Evolutionary conservation across 1,140 invertebrate genomes (phyloP).

Genomic region (Drosophila gunungcola): DNA sequence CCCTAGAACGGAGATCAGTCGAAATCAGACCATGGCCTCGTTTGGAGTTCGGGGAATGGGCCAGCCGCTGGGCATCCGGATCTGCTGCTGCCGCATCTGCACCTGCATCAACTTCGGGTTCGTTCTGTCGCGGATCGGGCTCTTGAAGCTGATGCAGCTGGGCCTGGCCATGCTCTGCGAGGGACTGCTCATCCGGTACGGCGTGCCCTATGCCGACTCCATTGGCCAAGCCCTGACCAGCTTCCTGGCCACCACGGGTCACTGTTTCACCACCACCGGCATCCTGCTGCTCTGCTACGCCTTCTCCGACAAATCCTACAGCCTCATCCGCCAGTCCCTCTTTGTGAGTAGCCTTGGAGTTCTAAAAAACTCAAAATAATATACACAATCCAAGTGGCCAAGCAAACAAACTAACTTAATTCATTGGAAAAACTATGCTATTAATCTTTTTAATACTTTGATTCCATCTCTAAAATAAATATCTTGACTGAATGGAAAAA

Average conservation of each 20-base stretch:
- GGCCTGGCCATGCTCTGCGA: slow-evolving; percentile 91
- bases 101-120: slow-evolving; percentile 92
- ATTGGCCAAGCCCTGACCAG: slow-evolving; percentile 90
- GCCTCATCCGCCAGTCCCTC: slow-evolving; percentile 90
- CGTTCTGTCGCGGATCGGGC: slow-evolving; percentile 88
- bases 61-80: slow-evolving; percentile 86
- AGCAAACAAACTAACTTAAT: no score
- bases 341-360: slow-evolving; percentile 88
- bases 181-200: slow-evolving; percentile 90
- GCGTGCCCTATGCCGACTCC: slow-evolving; percentile 87
- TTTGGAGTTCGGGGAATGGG: slow-evolving; percentile 75
- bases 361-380: no score
- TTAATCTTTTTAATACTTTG: no score
- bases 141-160: slow-evolving; percentile 90
- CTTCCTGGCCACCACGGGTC: slow-evolving; percentile 90
- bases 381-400: no score
- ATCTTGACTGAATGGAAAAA: no score
- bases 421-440: no score
- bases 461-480: no score
- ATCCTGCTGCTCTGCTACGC: slow-evolving; percentile 90
- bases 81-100: slow-evolving; percentile 90
- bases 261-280: slow-evolving; percentile 90
- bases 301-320: slow-evolving; percentile 90
- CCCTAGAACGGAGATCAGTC: background rate
- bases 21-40: slow-evolving; percentile 50